Conservation (phyloP, 2,797 vertebrate species). For the Mormyrus hasselquistii region DNA sequence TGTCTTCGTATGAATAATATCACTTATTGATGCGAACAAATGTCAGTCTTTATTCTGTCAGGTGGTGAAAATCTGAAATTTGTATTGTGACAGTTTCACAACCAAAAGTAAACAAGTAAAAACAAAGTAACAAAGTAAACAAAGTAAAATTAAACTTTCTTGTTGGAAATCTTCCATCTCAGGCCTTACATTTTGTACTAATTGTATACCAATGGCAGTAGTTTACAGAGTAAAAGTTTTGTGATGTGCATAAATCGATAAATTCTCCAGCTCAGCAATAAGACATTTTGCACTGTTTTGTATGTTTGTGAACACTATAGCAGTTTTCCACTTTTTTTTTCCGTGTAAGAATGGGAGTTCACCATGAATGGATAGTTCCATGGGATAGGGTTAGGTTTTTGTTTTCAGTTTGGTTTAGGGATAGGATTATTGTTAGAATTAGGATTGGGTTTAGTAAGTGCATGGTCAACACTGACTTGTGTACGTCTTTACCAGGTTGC, state of each 20-base stretch:
- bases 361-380: background rate
- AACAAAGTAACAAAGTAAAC: too few species aligned
- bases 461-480: background rate
- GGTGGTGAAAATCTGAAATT: background rate
- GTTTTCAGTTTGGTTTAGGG: background rate
- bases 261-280: background rate
- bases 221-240: background rate
- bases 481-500: background rate
- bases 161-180: background rate
- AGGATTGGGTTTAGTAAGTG: background rate
- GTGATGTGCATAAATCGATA: background rate
- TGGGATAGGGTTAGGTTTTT: background rate
- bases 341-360: background rate
- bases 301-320: background rate
- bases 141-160: background rate
- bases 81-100: background rate
- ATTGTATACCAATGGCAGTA: background rate
- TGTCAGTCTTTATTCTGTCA: background rate
- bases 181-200: background rate
- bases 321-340: background rate
- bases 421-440: background rate
- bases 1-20: background rate
- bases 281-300: background rate
- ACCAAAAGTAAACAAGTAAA: background rate
- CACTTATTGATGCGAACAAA: background rate